Evolutionary conservation across 1,140 invertebrate species (phyloP).

Genomic region (Plutomurus gul): DNA sequence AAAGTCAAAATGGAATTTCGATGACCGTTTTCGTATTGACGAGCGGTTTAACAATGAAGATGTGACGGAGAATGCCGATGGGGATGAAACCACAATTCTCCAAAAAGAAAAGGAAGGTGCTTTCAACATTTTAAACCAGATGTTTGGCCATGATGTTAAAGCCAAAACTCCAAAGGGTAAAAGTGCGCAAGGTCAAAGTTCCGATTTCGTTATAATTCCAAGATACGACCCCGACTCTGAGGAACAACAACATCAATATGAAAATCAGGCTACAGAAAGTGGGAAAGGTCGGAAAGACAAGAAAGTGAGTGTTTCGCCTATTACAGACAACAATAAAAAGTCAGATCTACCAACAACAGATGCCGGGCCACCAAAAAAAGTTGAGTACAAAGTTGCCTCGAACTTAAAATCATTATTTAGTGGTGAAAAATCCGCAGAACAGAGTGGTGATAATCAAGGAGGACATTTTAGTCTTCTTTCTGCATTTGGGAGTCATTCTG

Average conservation of each 20-base stretch:
- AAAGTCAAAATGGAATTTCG: slow-evolving; percentile 35
- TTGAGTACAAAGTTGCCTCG: slow-evolving; percentile 33
- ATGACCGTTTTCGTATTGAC: slow-evolving; percentile 46
- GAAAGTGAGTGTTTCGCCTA: background rate
- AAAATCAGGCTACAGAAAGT: background rate
- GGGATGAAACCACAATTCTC: background rate
- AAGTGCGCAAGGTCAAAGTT: background rate
- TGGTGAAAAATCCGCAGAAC: background rate
- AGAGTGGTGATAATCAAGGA: background rate
- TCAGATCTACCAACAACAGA: background rate
- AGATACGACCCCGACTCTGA: slow-evolving; percentile 30
- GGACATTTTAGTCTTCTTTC: slow-evolving; percentile 39
- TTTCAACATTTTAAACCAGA: slow-evolving; percentile 33
- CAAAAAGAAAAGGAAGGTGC: slow-evolving; percentile 35
- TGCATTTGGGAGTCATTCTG: slow-evolving; percentile 31
- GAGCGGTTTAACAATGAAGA: slow-evolving; percentile 38
- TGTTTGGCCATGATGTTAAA: slow-evolving; percentile 34
- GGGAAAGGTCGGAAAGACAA: background rate
- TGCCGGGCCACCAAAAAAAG: background rate
- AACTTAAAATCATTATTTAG: slow-evolving; percentile 44
- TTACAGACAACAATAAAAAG: background rate
- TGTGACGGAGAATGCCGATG: background rate
- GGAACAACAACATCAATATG: background rate
- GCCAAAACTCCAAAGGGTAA: background rate
- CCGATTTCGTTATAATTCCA: background rate